Base-by-base conservation (phyloP, 2,888 invertebrate genomes). In the Anarsia innoxiella region DNA sequence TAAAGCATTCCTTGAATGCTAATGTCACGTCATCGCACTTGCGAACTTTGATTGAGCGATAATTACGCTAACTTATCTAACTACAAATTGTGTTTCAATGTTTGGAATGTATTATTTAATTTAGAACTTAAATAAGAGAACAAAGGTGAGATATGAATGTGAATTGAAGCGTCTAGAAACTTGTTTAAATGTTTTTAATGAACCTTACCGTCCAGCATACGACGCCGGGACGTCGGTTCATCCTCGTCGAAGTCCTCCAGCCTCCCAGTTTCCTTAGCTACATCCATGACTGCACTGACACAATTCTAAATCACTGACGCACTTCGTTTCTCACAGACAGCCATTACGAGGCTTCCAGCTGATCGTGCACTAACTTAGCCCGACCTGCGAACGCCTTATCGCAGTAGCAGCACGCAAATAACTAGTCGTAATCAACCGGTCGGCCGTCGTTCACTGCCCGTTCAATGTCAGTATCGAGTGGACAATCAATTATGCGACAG, bases 401-500 rank as follows among this genome's bases (percentile, higher is more conserved):
- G 63, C 67, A 56, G 52, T 70, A 66, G 65, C 66, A 45, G 74
- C 66, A 63, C 60, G 73, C 66, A 66, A 76, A 74, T 77, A 74
- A 82, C 82, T 78, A 71, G 68, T 66, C 56, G 53, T 60, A 67
- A 71, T 67, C 64, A 64, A 67, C 64, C 65, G 65, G 66, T 59
- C 71, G 68, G 48, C 66, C 65, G 72, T 49, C 62, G 68, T 53
- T 62, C 69, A 69, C 66, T 51, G 59, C 51, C 53, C 65, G 64
- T 69, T 75, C 83, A 84, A 83, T 84, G 82, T 82, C 83, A 80
- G 75, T 76, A 82, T 74, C 68, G 79, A 73, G 68, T 71, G 77
- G 71, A 67, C 78, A 72, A 82, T 79, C 71, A 80, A 79, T 82
- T 79, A 82, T 75, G 78, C 73, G 82, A 80, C 79, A 59, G 66